Conservation (phyloP, 2,113 vertebrate species). For the Rhombomys opimus region DNA sequence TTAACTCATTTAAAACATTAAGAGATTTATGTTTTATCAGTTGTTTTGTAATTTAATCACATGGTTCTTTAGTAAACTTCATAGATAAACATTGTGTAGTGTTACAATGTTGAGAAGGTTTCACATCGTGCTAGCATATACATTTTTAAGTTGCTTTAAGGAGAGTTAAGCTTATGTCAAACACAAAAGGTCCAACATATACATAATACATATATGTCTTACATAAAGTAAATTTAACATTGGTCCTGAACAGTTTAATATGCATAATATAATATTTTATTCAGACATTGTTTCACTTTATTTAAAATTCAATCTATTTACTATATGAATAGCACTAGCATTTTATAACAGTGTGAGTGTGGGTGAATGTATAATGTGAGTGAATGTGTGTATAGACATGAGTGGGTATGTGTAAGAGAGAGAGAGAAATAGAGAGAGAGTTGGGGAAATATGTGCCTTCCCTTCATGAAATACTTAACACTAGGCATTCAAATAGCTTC, state of each 20-base stretch:
- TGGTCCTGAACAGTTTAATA: background rate
- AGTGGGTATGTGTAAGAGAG: background rate
- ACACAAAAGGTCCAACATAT: background rate
- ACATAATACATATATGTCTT: background rate
- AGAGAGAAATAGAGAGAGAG: background rate
- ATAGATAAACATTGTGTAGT: background rate
- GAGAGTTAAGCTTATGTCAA: background rate
- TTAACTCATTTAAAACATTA: background rate
- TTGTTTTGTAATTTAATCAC: background rate
- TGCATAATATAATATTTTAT: background rate
- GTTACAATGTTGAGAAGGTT: background rate
- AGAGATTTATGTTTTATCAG: background rate
- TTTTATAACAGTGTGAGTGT: accelerated
- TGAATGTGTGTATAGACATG: background rate
- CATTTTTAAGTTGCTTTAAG: accelerated
- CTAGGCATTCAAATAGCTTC: background rate
- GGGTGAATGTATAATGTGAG: background rate
- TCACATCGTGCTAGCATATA: accelerated
- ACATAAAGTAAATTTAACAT: background rate
- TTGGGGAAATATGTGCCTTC: background rate
- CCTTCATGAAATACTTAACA: background rate
- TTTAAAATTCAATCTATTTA: background rate
- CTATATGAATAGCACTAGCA: background rate
- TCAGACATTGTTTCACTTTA: background rate
- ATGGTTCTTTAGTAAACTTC: background rate